These are phyloP conservation scores for Ernsta delagoae DNA, from an alignment of 2,888 invertebrate species.

Conservation along the genomic window DNA sequence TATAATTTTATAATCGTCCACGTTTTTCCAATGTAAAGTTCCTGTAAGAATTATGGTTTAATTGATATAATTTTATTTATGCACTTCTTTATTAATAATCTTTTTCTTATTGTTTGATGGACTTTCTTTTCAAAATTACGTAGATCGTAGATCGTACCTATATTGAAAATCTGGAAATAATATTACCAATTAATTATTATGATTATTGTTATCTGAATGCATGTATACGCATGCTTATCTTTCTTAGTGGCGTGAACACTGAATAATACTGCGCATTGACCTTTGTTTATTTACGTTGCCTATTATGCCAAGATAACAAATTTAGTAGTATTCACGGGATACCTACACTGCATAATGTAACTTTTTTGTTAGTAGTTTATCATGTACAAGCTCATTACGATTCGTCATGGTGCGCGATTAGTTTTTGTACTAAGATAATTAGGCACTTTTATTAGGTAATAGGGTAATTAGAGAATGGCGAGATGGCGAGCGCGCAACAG, in stretches of 20 bases:
- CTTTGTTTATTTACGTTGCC: conserved; percentile 36
- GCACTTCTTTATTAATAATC: no score
- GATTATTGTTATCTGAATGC: conserved; percentile 23
- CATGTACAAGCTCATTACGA: neutral
- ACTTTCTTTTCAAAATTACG: neutral
- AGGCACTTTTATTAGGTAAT: conserved; percentile 3
- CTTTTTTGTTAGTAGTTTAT: neutral
- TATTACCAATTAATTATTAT: conserved; percentile 28
- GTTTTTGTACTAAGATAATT: neutral
- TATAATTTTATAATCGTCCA: neutral
- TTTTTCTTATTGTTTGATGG: neutral
- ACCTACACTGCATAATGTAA: neutral
- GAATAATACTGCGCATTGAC: conserved; percentile 39
- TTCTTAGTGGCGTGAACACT: conserved; percentile 26
- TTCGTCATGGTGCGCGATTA: neutral
- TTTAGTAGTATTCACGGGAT: neutral
- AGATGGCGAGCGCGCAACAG: conserved; percentile 40
- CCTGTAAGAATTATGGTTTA: neutral
- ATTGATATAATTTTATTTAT: no score
- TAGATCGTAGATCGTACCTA: no score
- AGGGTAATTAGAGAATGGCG: neutral
- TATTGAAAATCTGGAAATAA: conserved; percentile 6
- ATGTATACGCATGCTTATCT: conserved; percentile 36
- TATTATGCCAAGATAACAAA: conserved; percentile 33
- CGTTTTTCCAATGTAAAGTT: neutral